Evolutionary conservation across 2,113 vertebrate species (phyloP).

Genomic region (Cyphomyrus plagiostoma): DNA sequence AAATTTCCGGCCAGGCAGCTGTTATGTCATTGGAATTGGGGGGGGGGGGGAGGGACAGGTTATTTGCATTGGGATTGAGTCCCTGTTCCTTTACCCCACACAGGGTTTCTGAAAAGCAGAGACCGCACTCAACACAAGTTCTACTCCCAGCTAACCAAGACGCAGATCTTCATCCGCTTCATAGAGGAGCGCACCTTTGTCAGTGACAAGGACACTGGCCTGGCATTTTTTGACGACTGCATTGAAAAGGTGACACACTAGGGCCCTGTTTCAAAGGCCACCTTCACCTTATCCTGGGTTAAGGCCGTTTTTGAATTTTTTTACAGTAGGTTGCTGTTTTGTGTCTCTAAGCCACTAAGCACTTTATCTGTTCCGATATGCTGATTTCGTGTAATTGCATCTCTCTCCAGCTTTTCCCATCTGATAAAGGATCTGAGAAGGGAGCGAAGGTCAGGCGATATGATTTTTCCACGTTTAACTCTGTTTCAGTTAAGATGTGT

Average conservation of each 20-base stretch:
- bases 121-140: constrained; percentile 94
- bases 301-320: neutral
- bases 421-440: constrained; percentile 87
- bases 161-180: constrained; percentile 97
- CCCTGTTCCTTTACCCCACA: constrained; percentile 40
- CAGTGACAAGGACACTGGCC: constrained; percentile 94
- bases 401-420: constrained; percentile 79
- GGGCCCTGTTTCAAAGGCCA: neutral
- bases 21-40: neutral
- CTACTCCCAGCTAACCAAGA: constrained; percentile 86
- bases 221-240: constrained; percentile 98
- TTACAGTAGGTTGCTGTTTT: neutral
- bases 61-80: neutral
- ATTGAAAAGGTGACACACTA: constrained; percentile 82
- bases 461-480: constrained; percentile 33
- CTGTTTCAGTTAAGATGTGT: neutral
- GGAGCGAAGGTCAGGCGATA: constrained; percentile 74
- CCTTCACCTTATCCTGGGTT: neutral
- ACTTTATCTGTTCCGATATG: neutral
- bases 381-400: constrained; percentile 39
- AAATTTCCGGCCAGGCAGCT: neutral
- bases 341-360: neutral
- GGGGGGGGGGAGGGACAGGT: neutral
- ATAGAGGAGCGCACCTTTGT: constrained; percentile 98
- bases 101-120: constrained; percentile 92